phyloP scores from a whole-genome alignment of 2,797 vertebrate genomes.

The Lepilemur ruficaudatus region DNA sequence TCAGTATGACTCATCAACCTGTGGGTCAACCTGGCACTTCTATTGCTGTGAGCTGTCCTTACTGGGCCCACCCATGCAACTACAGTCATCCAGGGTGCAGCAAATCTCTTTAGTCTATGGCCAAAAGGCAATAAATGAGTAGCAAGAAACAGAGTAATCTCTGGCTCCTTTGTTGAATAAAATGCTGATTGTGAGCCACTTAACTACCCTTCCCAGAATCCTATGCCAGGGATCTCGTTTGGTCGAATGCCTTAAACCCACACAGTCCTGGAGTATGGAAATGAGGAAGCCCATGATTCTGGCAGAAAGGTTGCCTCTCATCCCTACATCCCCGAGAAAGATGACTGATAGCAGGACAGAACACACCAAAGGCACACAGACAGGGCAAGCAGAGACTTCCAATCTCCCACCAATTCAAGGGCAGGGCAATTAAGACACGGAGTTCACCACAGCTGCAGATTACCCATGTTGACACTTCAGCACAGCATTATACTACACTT shows the following conservation, averaged over 20 bases:
- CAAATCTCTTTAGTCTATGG: not conserved
- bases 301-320: not conserved
- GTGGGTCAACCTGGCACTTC: not conserved
- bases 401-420: not conserved
- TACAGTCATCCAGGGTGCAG: not conserved
- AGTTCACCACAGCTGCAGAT: not conserved
- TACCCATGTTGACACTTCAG: not conserved
- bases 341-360: not conserved
- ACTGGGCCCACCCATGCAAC: not conserved
- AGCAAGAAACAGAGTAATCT: not conserved
- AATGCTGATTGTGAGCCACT: not conserved
- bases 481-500: not conserved
- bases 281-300: not conserved
- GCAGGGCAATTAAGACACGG: not conserved
- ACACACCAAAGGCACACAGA: not conserved
- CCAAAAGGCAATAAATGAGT: not conserved
- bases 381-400: not conserved
- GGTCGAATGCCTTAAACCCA: not conserved
- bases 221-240: not conserved
- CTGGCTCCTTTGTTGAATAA: slow-evolving; percentile 22
- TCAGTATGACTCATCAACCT: not conserved
- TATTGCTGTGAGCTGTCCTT: not conserved
- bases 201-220: not conserved
- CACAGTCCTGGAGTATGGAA: not conserved
- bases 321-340: not conserved